A percentile compares a stretch with the other conserved stretches of the same genome.
Conservation (phyloP, 2,113 vertebrate genomes). For the Hystrix cristata region DNA sequence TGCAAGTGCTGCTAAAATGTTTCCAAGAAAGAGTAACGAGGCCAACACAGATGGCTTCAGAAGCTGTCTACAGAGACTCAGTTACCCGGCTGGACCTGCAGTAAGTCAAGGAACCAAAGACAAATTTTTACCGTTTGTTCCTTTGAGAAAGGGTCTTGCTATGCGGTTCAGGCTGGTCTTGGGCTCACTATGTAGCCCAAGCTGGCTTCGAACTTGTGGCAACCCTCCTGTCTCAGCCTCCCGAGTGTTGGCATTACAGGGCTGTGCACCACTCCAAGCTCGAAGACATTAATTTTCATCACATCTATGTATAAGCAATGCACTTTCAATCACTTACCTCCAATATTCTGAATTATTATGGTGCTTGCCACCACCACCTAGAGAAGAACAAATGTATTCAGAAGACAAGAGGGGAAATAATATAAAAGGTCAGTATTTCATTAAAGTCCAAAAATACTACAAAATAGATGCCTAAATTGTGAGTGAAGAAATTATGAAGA, state of each 20-base stretch:
- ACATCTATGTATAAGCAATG: not conserved
- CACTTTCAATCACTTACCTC: conserved; percentile 91
- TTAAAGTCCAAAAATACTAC: conserved; percentile 55
- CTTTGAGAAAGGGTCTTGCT: not conserved
- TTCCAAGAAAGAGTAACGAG: not conserved
- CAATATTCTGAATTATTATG: conserved; percentile 97
- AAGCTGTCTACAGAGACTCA: not conserved
- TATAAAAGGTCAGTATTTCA: conserved; percentile 60
- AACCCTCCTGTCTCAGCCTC: not conserved
- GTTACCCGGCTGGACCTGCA: not conserved
- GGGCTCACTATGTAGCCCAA: not conserved
- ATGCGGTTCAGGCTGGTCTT: not conserved
- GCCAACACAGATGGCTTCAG: not conserved
- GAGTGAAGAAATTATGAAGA: conserved; percentile 48
- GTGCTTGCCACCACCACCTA: conserved; percentile 94
- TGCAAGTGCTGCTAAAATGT: not conserved
- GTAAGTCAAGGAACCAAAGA: conserved; percentile 24
- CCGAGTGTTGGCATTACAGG: not conserved
- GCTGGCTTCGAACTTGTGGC: not conserved
- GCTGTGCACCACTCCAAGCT: not conserved
- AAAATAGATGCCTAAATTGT: conserved; percentile 49
- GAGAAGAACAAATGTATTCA: conserved; percentile 80
- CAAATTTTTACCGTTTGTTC: not conserved
- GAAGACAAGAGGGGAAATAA: conserved; percentile 66
- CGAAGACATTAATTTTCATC: not conserved